These are phyloP conservation scores for Corella eumyota DNA, from an alignment of 23 tunicate genomes.

Conservation along the genomic window DNA sequence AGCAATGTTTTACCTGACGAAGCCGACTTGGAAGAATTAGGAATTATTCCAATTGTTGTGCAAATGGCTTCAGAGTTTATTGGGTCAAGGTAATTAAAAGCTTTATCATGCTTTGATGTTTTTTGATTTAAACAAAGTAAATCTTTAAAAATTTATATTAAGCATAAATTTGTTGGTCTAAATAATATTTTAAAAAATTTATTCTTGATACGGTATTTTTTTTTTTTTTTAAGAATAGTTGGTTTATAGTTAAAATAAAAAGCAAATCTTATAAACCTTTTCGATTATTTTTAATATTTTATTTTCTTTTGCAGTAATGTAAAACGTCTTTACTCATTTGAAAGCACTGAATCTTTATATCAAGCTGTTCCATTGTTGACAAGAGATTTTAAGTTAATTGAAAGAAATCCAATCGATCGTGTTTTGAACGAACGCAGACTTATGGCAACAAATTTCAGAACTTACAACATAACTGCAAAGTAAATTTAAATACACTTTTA, in stretches of 20 bases:
- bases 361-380: slow-evolving; percentile 24
- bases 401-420: slow-evolving; percentile 8
- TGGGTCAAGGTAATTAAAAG: too few relatives aligned
- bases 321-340: slow-evolving; percentile 20
- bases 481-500: too few relatives aligned
- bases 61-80: slow-evolving; percentile 30
- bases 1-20: slow-evolving; percentile 15
- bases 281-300: too few relatives aligned
- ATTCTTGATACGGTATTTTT: too few relatives aligned
- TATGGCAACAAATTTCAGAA: background rate
- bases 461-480: slow-evolving; percentile 3
- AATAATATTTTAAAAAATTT: too few relatives aligned
- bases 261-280: too few relatives aligned
- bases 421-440: slow-evolving; percentile 9
- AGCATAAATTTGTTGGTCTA: too few relatives aligned
- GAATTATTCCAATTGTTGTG: slow-evolving; percentile 30
- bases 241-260: too few relatives aligned
- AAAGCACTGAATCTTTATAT: slow-evolving; percentile 16
- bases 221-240: too few relatives aligned
- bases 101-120: too few relatives aligned
- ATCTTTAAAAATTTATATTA: too few relatives aligned
- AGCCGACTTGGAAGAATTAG: slow-evolving; percentile 2
- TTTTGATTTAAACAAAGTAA: too few relatives aligned
- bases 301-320: slow-evolving; percentile 7
- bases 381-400: slow-evolving; percentile 13